A percentile compares a stretch with the other conserved stretches of the same genome.
Conservation (phyloP, 2,888 invertebrate species). For the Leucoptera coffeella region DNA sequence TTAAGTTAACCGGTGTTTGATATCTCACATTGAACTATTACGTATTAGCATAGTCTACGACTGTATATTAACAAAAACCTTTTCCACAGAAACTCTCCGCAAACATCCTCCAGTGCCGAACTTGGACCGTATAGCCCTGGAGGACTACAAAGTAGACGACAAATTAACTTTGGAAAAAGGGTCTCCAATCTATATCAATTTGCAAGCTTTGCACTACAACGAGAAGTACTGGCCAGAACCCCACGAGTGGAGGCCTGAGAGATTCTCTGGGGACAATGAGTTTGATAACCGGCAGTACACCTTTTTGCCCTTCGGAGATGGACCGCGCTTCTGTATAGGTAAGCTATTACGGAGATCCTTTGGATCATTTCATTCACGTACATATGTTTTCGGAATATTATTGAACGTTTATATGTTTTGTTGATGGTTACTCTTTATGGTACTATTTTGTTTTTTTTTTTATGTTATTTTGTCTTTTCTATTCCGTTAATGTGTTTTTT, state of each 20-base stretch:
- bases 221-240: slow-evolving; percentile 21
- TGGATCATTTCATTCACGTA: too few relatives aligned
- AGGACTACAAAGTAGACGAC: slow-evolving; percentile 17
- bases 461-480: too few relatives aligned
- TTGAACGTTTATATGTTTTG: too few relatives aligned
- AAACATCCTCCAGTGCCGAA: slow-evolving; percentile 19
- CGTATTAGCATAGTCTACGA: too few relatives aligned
- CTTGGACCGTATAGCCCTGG: slow-evolving; percentile 20
- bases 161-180: slow-evolving; percentile 18
- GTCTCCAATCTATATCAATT: slow-evolving; percentile 22
- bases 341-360: too few relatives aligned
- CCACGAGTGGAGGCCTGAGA: slow-evolving; percentile 21
- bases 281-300: slow-evolving; percentile 20
- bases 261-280: slow-evolving; percentile 15
- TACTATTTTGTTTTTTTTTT: too few relatives aligned
- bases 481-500: too few relatives aligned
- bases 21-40: too few relatives aligned
- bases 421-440: not conserved
- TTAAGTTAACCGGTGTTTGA: too few relatives aligned
- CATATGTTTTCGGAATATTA: too few relatives aligned
- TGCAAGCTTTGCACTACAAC: slow-evolving; percentile 20
- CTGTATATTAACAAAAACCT: too few relatives aligned
- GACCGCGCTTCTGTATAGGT: slow-evolving; percentile 22
- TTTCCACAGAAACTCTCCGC: slow-evolving; percentile 22
- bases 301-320: slow-evolving; percentile 29